Evolutionary conservation across 2,888 invertebrate species (phyloP).

Genomic region (Caenorhabditis angaria): DNA sequence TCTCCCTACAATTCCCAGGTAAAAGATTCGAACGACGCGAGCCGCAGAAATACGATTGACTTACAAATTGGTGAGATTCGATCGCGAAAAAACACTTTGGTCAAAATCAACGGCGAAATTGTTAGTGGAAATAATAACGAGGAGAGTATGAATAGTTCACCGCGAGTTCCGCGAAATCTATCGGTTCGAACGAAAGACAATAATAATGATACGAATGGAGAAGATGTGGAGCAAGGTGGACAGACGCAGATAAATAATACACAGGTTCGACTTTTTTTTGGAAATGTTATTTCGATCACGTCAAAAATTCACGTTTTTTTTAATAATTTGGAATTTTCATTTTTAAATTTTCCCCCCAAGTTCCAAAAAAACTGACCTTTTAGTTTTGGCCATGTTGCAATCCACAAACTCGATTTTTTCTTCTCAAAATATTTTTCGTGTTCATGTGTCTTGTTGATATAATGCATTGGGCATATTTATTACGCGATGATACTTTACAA

Average conservation of each 20-base stretch:
- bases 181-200: slow-evolving; percentile 36
- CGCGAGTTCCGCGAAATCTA: slow-evolving; percentile 37
- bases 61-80: slow-evolving; percentile 51
- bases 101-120: slow-evolving; percentile 57
- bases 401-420: slow-evolving; percentile 36
- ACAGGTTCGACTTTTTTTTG: slow-evolving; percentile 23
- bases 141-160: slow-evolving; percentile 47
- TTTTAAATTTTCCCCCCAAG: too few species aligned
- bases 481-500: slow-evolving; percentile 51
- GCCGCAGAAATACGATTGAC: slow-evolving; percentile 51
- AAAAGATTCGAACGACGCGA: slow-evolving; percentile 46
- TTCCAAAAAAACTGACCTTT: too few species aligned
- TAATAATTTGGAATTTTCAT: neutral
- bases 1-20: too few species aligned
- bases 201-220: slow-evolving; percentile 4
- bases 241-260: slow-evolving; percentile 30
- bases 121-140: slow-evolving; percentile 39
- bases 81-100: slow-evolving; percentile 51
- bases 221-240: slow-evolving; percentile 12
- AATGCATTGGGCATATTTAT: slow-evolving; percentile 62
- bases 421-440: slow-evolving; percentile 50
- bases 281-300: too few species aligned
- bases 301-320: too few species aligned
- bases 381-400: slow-evolving; percentile 45
- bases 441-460: slow-evolving; percentile 57